Evolutionary conservation across 2,113 vertebrate genomes (phyloP), one percentile per base, ranked within the genome.

Genomic region (Vulpes lagopus): DNA sequence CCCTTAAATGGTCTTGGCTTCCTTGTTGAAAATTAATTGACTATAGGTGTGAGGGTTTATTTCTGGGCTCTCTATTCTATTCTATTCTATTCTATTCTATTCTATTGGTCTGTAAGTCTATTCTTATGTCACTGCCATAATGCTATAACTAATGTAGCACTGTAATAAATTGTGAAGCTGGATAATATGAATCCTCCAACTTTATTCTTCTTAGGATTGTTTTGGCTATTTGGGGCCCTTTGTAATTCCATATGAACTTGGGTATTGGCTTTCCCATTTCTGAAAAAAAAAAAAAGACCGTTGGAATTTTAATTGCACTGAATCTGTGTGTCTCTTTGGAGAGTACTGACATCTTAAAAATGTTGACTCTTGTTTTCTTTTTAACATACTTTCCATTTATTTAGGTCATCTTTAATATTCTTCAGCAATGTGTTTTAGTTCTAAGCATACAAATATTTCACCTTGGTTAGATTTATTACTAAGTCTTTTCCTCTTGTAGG

Each of bases 221-320:
- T 86, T 93, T 65, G n/a, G 35, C 51, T 79, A 19, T 53, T n/a
- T 76, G 17, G 43, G 25, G 11, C 16, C 62, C 17, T 80, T 67
- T 89, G 23, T 15, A 82, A 89, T 69, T 67, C 60, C 80, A 57
- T 90, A 17, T 73, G 38, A 96, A 91, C 80, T 91, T 35, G 27
- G 49, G 53, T 8, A 71, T 35, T 79, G 20, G 27, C 30, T 35
- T 89, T 55, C 23, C 85, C 20, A 64, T 62, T 94, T 86, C 57
- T 59, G 65, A 35, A 35, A 35, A 38, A 49, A 35, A 35, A 59
- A 92, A 55, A 62, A 76, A 20, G 38, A 22, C 11, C 35, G 12
- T 57, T 67, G 51, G 53, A 80, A 88, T 95, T 95, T 80, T 92
- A 20, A 60, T 80, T 92, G 32, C 55, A 53, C 25, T 87, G 49